phyloP scores from a whole-genome alignment of 1,140 invertebrate genomes.

The Papilio aristodemus region DNA sequence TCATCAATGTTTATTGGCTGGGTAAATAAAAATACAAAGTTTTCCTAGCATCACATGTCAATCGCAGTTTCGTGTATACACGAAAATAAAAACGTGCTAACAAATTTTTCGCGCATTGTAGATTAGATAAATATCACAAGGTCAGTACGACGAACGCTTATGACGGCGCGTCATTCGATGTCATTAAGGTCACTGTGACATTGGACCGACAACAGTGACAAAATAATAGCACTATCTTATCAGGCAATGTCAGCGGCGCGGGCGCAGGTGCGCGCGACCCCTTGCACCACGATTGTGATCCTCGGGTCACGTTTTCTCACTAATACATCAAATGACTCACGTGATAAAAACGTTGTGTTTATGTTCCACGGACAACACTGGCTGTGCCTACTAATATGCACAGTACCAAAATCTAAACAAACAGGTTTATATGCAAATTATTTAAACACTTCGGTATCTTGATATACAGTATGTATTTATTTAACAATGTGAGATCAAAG shows the following conservation, averaged over 20 bases:
- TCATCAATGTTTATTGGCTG: neutral
- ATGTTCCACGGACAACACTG: slow-evolving; percentile 13
- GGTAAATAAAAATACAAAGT: slow-evolving; percentile 13
- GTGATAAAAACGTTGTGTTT: slow-evolving; percentile 32
- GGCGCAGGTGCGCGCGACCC: slow-evolving; percentile 71
- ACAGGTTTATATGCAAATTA: neutral
- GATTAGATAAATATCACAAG: slow-evolving; percentile 79
- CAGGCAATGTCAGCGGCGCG: slow-evolving; percentile 74
- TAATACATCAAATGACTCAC: slow-evolving; percentile 38
- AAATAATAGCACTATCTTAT: slow-evolving; percentile 79
- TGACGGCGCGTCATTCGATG: slow-evolving; percentile 73
- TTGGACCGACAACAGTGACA: slow-evolving; percentile 75
- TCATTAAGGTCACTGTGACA: slow-evolving; percentile 79
- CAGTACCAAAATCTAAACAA: neutral
- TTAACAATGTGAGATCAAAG: neutral
- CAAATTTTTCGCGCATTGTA: slow-evolving; percentile 72
- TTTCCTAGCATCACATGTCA: neutral
- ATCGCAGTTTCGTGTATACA: neutral
- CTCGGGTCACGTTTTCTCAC: slow-evolving; percentile 38
- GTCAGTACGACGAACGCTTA: slow-evolving; percentile 66
- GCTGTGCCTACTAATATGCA: neutral
- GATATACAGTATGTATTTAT: neutral
- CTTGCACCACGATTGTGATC: slow-evolving; percentile 56
- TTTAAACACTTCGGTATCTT: too few species aligned
- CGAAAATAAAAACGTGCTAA: slow-evolving; percentile 57